Conservation (phyloP, 2,888 invertebrate species). For the Oxytorus armatus region DNA sequence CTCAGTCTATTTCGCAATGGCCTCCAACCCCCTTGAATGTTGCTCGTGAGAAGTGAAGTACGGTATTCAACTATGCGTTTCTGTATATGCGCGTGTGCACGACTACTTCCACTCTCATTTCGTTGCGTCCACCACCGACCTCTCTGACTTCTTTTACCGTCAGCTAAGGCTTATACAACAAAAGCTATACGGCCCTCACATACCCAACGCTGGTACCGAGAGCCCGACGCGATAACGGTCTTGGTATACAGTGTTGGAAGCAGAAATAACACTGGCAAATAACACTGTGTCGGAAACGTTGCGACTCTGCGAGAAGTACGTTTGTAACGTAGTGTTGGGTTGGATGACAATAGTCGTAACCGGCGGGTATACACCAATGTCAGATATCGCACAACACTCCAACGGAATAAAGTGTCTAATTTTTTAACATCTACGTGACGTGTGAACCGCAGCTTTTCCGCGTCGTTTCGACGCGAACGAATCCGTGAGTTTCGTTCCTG, state of each 20-base stretch:
- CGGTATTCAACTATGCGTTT: no score
- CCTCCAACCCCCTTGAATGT: slow-evolving; percentile 34
- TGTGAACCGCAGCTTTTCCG: slow-evolving; percentile 25
- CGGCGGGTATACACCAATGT: slow-evolving; percentile 12
- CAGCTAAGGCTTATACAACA: slow-evolving; percentile 46
- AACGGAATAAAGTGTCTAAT: slow-evolving; percentile 53
- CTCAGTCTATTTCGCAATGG: slow-evolving; percentile 60
- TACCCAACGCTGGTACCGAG: slow-evolving; percentile 28
- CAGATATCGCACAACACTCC: slow-evolving; percentile 50
- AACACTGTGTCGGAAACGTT: slow-evolving; percentile 20
- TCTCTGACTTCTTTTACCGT: slow-evolving; percentile 51
- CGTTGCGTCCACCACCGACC: slow-evolving; percentile 34
- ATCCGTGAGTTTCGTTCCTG: slow-evolving; percentile 32
- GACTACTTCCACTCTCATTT: slow-evolving; percentile 66
- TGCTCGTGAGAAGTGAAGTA: slow-evolving; percentile 53
- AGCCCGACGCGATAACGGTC: slow-evolving; percentile 39
- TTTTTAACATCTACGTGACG: slow-evolving; percentile 63
- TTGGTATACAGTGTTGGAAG: slow-evolving; percentile 39
- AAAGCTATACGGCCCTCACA: slow-evolving; percentile 26
- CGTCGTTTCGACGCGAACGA: slow-evolving; percentile 44
- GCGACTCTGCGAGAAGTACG: slow-evolving; percentile 14
- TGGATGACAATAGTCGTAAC: background rate
- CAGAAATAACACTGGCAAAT: slow-evolving; percentile 41
- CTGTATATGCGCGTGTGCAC: slow-evolving; percentile 59
- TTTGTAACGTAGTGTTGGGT: slow-evolving; percentile 37